These are phyloP conservation scores for Drosophila subobscura DNA, from an alignment of 1,140 invertebrate species.

Conservation along the genomic window DNA sequence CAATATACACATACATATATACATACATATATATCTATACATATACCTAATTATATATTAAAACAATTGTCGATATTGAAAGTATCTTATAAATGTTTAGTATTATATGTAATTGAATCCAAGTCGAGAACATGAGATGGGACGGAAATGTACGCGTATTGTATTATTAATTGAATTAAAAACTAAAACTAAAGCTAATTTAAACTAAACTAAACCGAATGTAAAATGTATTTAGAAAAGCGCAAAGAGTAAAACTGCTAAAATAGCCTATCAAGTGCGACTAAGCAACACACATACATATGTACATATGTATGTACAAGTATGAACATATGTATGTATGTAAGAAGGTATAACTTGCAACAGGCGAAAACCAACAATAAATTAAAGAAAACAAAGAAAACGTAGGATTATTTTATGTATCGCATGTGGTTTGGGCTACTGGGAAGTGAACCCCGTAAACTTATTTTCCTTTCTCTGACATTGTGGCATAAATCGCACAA, in stretches of 20 bases:
- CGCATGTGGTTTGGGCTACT: background rate
- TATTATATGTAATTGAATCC: conserved; percentile 63
- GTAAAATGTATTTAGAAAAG: conserved; percentile 59
- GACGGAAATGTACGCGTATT: conserved; percentile 19
- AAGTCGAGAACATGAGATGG: conserved; percentile 24
- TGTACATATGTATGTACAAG: conserved; percentile 34
- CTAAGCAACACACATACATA: conserved; percentile 38
- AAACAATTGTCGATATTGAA: conserved; percentile 78
- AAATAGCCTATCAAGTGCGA: conserved; percentile 58
- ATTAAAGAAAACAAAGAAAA: conserved; percentile 30
- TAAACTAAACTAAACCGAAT: conserved; percentile 53
- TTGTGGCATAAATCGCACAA: no score
- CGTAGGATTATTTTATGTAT: conserved; percentile 1
- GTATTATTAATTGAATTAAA: conserved; percentile 54
- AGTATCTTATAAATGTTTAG: conserved; percentile 81
- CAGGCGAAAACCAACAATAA: conserved; percentile 47
- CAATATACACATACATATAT: conserved; percentile 38
- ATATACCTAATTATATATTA: conserved; percentile 64
- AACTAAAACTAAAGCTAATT: conserved; percentile 52
- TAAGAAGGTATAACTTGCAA: conserved; percentile 41
- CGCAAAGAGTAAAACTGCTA: conserved; percentile 48
- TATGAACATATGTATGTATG: conserved; percentile 33
- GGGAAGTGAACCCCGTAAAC: no score
- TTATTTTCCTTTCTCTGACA: no score
- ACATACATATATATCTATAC: conserved; percentile 41